Evolutionary conservation across 2,797 vertebrate genomes (phyloP), one percentile per base, ranked within the genome.

Genomic region (Arctocebus calabarensis): DNA sequence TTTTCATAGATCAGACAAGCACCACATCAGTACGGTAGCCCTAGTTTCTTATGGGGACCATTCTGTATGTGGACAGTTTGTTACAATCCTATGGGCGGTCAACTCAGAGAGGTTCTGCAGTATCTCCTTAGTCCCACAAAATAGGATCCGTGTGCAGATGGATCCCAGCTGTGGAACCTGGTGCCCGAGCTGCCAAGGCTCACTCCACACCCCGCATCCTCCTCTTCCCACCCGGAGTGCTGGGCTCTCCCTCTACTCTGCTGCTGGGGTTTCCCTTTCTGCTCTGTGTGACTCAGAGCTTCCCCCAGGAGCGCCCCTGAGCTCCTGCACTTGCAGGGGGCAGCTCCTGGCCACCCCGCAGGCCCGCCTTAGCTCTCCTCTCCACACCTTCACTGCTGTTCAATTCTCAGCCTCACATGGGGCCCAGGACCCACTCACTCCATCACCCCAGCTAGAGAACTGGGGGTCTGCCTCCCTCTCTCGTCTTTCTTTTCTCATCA

Each of bases 141-240:
- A 64, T 19, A 34, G 52, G n/a, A 32, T 64, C 48, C 5, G 2
- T 2, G 3, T 64, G 61, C 23, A 7, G 75, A 23, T 29, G 17
- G 70, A 29, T 55, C n/a, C 48, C 34, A 32, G 40, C 45, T 73
- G 17, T 9, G 27, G 40, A n/a, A 34, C 34, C 0, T 45, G 16
- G 62, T 22, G 16, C 10, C 37, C 0, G 11, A 55, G 32, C 52
- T 8, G 0, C 23, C 2, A 9, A 70, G 88, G 6, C 37, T 37
- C 6, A 40, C 40, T 40, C 32, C 7, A 32, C 48, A 2, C 27
- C 22, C 22, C 25, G 7, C 10, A 52, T 2, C 70, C 32, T 61
- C 14, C 19, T 66, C 1, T 48, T 10, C 27, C 4, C 0, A 1
- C 9, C 1, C 5, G 0, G 2, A 14, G n/a, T 16, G 32, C 8